phyloP scores from a whole-genome alignment of 2,113 vertebrate species.

The Sardina pilchardus region DNA sequence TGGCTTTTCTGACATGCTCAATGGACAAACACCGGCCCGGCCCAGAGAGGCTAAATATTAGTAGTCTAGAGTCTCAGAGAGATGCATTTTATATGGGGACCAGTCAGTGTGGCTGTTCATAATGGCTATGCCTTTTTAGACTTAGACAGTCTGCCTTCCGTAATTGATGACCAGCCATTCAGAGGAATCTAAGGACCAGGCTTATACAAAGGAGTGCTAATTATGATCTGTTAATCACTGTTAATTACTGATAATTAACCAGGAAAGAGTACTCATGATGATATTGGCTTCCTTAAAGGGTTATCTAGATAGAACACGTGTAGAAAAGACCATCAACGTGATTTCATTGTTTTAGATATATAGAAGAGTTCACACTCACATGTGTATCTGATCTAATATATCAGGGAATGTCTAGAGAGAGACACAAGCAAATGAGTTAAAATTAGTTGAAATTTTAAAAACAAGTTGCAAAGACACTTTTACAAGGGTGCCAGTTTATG shows the following conservation, averaged over 20 bases:
- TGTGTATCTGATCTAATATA: background rate
- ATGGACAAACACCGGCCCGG: constrained; percentile 4
- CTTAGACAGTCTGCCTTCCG: background rate
- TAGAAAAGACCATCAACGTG: background rate
- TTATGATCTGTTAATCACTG: background rate
- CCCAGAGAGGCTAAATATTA: constrained; percentile 9
- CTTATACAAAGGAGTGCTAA: background rate
- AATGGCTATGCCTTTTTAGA: background rate
- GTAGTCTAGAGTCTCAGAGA: background rate
- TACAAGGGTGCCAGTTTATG: no score
- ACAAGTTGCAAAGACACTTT: background rate
- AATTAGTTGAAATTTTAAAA: no score
- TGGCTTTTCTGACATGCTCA: constrained; percentile 33
- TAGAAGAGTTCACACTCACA: background rate
- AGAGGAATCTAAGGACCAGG: background rate
- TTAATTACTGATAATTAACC: background rate
- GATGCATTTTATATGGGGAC: background rate
- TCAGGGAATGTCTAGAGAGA: background rate
- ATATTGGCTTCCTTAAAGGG: background rate
- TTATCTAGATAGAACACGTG: background rate
- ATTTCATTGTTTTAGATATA: background rate
- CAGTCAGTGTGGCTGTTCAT: background rate
- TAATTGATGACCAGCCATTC: background rate
- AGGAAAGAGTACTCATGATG: background rate
- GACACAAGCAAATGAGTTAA: background rate